A percentile compares a stretch with the other conserved stretches of the same genome.
Conservation (phyloP, 2,888 invertebrate species). For the Drosophila putrida region DNA sequence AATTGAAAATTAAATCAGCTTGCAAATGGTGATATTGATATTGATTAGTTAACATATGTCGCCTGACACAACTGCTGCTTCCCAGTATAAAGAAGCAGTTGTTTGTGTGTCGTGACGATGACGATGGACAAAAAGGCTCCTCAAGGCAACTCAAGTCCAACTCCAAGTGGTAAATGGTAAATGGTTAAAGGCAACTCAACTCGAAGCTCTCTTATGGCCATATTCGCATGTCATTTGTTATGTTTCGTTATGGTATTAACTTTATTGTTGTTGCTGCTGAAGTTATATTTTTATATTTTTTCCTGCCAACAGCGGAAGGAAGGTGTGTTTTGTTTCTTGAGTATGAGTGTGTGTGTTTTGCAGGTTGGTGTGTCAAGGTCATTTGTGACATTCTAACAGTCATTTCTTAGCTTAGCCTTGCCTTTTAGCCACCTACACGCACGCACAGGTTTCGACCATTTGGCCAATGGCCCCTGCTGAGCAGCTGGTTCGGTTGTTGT, state of each 20-base stretch:
- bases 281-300: too few species aligned
- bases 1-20: background rate
- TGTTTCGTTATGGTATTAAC: slow-evolving; percentile 25
- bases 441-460: slow-evolving; percentile 36
- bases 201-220: slow-evolving; percentile 32
- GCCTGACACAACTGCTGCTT: slow-evolving; percentile 12
- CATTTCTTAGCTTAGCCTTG: slow-evolving; percentile 59
- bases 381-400: slow-evolving; percentile 72
- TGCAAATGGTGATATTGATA: background rate
- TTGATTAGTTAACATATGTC: slow-evolving; percentile 11
- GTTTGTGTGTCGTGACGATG: slow-evolving; percentile 31
- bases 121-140: slow-evolving; percentile 38
- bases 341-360: slow-evolving; percentile 32
- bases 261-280: background rate
- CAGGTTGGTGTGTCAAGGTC: slow-evolving; percentile 72
- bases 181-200: slow-evolving; percentile 5
- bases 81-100: background rate
- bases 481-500: slow-evolving; percentile 27
- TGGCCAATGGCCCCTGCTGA: slow-evolving; percentile 62
- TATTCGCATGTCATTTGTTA: slow-evolving; percentile 47
- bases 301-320: slow-evolving; percentile 56
- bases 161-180: slow-evolving; percentile 19
- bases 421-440: slow-evolving; percentile 44
- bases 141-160: slow-evolving; percentile 44
- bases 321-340: slow-evolving; percentile 58